Percentiles rank a stretch among this genome's conserved stretches.
These are phyloP conservation scores for Grantiella picta DNA, from an alignment of 2,113 vertebrate species.

Conservation along the genomic window DNA sequence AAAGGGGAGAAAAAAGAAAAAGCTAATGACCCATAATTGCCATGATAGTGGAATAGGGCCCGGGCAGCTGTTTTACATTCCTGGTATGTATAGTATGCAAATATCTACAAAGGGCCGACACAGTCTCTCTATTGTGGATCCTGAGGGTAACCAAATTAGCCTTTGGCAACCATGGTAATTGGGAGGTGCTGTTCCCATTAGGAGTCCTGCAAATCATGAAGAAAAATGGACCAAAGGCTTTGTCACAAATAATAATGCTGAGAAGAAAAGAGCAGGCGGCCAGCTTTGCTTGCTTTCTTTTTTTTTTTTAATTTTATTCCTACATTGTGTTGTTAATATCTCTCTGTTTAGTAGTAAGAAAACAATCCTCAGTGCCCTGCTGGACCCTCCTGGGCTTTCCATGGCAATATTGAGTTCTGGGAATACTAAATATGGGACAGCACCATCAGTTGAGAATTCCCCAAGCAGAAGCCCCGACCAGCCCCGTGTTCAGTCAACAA, in stretches of 20 bases:
- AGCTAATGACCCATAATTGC: conserved; percentile 82
- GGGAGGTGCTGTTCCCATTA: conserved; percentile 85
- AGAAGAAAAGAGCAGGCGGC: conserved; percentile 79
- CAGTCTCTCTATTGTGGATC: conserved; percentile 81
- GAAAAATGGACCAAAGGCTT: conserved; percentile 81
- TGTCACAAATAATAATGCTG: conserved; percentile 81
- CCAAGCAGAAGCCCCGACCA: neutral
- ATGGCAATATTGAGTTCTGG: neutral
- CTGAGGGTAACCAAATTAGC: conserved; percentile 84
- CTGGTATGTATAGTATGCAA: conserved; percentile 84
- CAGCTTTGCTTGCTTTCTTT: conserved; percentile 54
- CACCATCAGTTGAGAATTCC: neutral
- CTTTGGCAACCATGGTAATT: conserved; percentile 85
- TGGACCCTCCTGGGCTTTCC: conserved; percentile 34
- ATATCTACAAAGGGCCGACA: conserved; percentile 80
- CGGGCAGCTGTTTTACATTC: conserved; percentile 83
- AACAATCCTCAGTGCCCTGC: conserved; percentile 55
- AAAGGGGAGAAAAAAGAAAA: conserved; percentile 8
- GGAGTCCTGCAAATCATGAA: conserved; percentile 85
- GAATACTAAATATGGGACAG: neutral
- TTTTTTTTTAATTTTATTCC: conserved; percentile 55
- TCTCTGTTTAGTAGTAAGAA: conserved; percentile 72
- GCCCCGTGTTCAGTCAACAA: neutral
- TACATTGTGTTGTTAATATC: conserved; percentile 77
- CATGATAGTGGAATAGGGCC: conserved; percentile 77